Percentiles rank a stretch among this genome's conserved stretches.
These are phyloP conservation scores for Oligia latruncula DNA, from an alignment of 2,888 invertebrate species.

Conservation along the genomic window DNA sequence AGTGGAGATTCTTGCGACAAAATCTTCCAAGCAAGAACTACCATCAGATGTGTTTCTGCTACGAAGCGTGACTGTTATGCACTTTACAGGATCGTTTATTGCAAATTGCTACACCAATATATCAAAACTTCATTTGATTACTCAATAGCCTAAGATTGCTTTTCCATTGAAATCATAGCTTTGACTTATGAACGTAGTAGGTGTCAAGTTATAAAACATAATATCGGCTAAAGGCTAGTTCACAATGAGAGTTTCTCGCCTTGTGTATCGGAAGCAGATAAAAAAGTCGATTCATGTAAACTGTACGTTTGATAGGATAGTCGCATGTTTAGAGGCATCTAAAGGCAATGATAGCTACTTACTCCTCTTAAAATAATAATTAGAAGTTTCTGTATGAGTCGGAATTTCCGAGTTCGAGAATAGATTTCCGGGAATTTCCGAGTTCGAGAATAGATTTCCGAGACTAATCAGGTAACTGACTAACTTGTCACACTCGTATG, in stretches of 20 bases:
- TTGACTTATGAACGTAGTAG: slow-evolving; percentile 12
- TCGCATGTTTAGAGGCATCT: not conserved
- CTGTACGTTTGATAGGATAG: too few relatives aligned
- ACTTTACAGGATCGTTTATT: not conserved
- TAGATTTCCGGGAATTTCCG: too few relatives aligned
- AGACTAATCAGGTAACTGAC: too few relatives aligned
- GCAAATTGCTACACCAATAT: not conserved
- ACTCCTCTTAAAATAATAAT: not conserved
- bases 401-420: not conserved
- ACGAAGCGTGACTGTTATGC: too few relatives aligned
- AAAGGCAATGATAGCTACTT: too few relatives aligned
- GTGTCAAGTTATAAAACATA: slow-evolving; percentile 5
- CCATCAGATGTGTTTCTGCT: not conserved
- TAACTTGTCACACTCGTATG: too few relatives aligned
- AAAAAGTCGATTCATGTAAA: not conserved
- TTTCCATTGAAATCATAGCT: slow-evolving; percentile 18
- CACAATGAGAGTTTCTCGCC: not conserved
- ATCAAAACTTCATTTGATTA: slow-evolving; percentile 5
- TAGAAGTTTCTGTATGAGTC: not conserved
- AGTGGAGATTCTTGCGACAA: not conserved
- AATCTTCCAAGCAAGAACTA: not conserved
- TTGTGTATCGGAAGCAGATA: not conserved
- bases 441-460: not conserved
- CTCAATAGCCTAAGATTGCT: slow-evolving; percentile 3
- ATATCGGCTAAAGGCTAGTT: not conserved